Evolutionary conservation across 2,113 vertebrate genomes (phyloP).

Genomic region (Notiomystis cincta): DNA sequence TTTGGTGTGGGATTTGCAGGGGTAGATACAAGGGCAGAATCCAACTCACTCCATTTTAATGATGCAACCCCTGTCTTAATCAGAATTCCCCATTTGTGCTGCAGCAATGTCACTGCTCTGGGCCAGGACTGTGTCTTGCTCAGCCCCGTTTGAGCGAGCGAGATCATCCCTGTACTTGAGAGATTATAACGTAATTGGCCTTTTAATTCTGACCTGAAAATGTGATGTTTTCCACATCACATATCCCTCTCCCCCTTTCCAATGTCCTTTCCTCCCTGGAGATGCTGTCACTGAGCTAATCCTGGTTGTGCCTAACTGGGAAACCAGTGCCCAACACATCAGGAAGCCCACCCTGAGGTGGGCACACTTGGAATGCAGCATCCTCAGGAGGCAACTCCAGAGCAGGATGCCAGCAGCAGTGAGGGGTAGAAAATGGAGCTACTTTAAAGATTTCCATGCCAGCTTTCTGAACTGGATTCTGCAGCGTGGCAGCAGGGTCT

Average conservation of each 20-base stretch:
- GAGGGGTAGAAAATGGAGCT: neutral
- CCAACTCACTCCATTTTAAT: neutral
- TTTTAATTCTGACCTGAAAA: constrained; percentile 13
- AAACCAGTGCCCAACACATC: fast-evolving
- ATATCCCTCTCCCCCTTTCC: fast-evolving
- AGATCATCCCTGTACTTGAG: neutral
- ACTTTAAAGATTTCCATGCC: neutral
- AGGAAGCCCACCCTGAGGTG: neutral
- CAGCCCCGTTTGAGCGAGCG: neutral
- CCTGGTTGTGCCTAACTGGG: neutral
- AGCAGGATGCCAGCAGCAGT: neutral
- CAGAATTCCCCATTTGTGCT: constrained; percentile 7
- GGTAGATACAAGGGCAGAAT: neutral
- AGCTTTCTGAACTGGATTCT: neutral
- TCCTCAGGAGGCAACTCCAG: neutral
- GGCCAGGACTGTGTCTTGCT: neutral
- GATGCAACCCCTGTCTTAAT: neutral
- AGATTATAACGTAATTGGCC: neutral
- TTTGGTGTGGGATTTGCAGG: neutral
- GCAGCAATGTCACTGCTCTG: neutral
- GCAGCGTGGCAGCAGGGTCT: neutral
- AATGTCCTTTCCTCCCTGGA: neutral
- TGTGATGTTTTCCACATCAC: fast-evolving
- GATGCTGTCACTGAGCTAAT: neutral
- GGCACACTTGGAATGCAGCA: neutral